Evolutionary conservation across 2,888 invertebrate genomes (phyloP).

Genomic region (Diarsia mendica): DNA sequence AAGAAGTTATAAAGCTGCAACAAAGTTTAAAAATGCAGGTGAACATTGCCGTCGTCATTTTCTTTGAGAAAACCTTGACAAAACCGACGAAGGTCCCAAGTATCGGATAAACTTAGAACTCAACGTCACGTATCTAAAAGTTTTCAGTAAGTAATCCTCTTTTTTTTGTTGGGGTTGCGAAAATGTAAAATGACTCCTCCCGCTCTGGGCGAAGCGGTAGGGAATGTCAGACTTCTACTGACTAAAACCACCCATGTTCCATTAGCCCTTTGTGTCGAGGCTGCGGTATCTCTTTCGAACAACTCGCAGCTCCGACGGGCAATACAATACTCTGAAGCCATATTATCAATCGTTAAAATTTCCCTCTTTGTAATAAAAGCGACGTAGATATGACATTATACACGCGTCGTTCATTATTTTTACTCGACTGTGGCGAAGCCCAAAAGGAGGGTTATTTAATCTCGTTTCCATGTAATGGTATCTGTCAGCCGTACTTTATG

Average conservation of each 20-base stretch:
- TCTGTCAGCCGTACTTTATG: constrained; percentile 61
- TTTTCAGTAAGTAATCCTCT: constrained; percentile 11
- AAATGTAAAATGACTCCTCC: no score
- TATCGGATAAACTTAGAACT: constrained; percentile 29
- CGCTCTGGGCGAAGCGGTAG: no score
- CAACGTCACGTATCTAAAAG: constrained; percentile 23
- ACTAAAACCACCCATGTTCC: no score
- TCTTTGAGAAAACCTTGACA: constrained; percentile 26
- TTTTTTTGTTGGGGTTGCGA: no score
- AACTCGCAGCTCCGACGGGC: no score
- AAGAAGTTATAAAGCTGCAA: not conserved
- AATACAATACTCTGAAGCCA: constrained; percentile 15
- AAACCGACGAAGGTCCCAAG: constrained; percentile 28
- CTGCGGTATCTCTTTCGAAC: no score
- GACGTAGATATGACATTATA: constrained; percentile 33
- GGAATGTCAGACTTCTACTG: no score
- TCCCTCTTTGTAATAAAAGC: constrained; percentile 21
- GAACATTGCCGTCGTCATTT: constrained; percentile 3
- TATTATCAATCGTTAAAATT: constrained; percentile 27
- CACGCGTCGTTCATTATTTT: constrained; percentile 52
- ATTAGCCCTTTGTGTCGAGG: no score
- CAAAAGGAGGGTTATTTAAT: no score
- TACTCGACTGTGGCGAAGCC: no score
- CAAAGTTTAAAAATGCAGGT: constrained; percentile 14
- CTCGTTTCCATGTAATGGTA: constrained; percentile 54